Percentiles rank a stretch among this genome's conserved stretches.
phyloP scores from a whole-genome alignment of 2,888 invertebrate species.

The Chymomyza procnemis region DNA sequence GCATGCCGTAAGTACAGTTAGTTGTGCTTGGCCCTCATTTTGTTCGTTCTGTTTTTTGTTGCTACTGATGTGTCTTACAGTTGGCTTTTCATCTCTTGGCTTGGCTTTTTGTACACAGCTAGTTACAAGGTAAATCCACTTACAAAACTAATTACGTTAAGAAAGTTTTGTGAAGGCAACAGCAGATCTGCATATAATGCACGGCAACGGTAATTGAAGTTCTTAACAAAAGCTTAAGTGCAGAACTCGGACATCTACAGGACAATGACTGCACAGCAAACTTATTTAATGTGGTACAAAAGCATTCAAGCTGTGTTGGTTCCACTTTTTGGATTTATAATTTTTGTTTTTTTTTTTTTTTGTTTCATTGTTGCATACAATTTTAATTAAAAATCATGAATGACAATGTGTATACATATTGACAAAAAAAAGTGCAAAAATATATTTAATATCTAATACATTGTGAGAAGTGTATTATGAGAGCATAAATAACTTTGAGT shows the following conservation, averaged over 20 bases:
- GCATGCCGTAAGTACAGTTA: constrained; percentile 8
- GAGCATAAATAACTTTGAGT: too few relatives aligned
- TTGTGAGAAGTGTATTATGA: too few relatives aligned
- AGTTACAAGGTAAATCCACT: constrained; percentile 36
- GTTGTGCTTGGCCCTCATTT: constrained; percentile 5
- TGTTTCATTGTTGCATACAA: neutral
- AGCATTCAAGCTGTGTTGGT: neutral
- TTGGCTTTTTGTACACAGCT: constrained; percentile 17
- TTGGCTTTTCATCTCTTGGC: constrained; percentile 4
- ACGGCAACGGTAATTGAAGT: constrained; percentile 16
- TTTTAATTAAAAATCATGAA: neutral
- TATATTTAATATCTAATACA: too few relatives aligned
- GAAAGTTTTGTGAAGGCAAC: constrained; percentile 8
- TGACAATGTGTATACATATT: neutral
- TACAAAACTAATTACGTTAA: constrained; percentile 42
- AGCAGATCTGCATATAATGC: constrained; percentile 1
- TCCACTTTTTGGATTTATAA: neutral
- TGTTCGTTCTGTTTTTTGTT: neutral
- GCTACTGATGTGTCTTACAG: neutral
- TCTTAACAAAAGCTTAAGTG: constrained; percentile 4
- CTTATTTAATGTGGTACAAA: neutral
- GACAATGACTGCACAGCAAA: neutral
- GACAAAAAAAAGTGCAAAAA: too few relatives aligned
- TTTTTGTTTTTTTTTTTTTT: neutral
- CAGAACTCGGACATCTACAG: neutral